A percentile compares a stretch with the other conserved stretches of the same genome.
Conservation (phyloP, 2,888 invertebrate genomes). For the Parelbella ahira region DNA sequence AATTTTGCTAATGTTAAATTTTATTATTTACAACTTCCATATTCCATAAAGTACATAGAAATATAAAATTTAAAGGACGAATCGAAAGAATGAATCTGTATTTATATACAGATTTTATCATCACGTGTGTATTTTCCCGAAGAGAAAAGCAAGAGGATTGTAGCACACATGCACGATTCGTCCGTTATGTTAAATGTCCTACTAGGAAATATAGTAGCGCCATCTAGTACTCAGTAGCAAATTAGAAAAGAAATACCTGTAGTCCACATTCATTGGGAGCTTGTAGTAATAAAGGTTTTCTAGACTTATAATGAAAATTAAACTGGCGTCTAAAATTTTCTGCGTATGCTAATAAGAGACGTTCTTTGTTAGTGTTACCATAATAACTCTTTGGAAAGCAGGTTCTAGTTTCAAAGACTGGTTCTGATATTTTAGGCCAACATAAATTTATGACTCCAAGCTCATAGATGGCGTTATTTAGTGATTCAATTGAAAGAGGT, state of each 20-base stretch:
- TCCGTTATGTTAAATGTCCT: too few species aligned
- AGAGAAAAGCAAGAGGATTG: too few species aligned
- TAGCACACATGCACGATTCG: too few species aligned
- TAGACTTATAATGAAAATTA: slow-evolving; percentile 75
- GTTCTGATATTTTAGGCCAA: slow-evolving; percentile 81
- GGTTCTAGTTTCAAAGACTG: slow-evolving; percentile 78
- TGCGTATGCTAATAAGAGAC: slow-evolving; percentile 84
- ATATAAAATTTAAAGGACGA: too few species aligned
- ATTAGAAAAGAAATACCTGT: slow-evolving; percentile 77
- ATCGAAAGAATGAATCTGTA: too few species aligned
- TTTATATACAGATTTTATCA: too few species aligned
- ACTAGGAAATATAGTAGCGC: too few species aligned
- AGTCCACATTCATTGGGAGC: slow-evolving; percentile 88
- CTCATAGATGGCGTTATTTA: slow-evolving; percentile 81
- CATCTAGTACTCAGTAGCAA: slow-evolving; percentile 32
- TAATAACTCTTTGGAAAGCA: slow-evolving; percentile 84
- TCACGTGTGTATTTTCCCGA: too few species aligned
- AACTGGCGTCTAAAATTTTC: slow-evolving; percentile 90
- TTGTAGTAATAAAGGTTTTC: slow-evolving; percentile 85
- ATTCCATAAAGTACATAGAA: too few species aligned
- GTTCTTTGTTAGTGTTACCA: slow-evolving; percentile 84
- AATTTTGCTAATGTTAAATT: too few species aligned
- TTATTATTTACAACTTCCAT: too few species aligned
- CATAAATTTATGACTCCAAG: slow-evolving; percentile 82
- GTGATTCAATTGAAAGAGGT: slow-evolving; percentile 68